phyloP scores from a whole-genome alignment of 2,797 vertebrate genomes.

The Sylvia borin region DNA sequence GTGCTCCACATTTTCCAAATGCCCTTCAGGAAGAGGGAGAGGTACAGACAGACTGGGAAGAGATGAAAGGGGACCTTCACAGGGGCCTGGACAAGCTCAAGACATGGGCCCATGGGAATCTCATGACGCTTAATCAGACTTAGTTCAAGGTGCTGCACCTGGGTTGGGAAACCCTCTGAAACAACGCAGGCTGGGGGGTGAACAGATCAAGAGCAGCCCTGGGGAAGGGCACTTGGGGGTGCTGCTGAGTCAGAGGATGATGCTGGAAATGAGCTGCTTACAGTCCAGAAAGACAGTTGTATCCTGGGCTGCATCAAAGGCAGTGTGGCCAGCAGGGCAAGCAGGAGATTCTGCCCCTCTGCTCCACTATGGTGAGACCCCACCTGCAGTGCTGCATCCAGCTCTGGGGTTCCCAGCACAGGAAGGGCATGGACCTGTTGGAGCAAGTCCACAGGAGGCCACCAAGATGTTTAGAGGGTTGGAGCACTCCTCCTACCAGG shows the following conservation, averaged over 20 bases:
- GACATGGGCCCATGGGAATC: background rate
- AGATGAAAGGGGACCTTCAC: background rate
- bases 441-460: background rate
- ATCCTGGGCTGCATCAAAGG: background rate
- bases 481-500: background rate
- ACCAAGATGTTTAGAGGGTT: background rate
- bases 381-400: background rate
- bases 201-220: fast-evolving
- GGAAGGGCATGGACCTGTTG: background rate
- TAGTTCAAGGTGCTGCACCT: background rate
- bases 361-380: fast-evolving
- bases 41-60: background rate
- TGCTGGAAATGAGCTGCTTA: background rate
- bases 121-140: background rate
- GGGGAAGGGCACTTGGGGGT: fast-evolving
- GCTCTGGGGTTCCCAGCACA: background rate
- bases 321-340: fast-evolving
- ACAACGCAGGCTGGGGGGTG: background rate
- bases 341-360: background rate
- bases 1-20: background rate
- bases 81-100: background rate
- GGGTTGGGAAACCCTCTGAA: fast-evolving
- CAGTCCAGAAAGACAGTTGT: background rate
- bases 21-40: background rate
- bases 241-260: background rate